Percentiles rank a stretch among this genome's conserved stretches.
Evolutionary conservation across 2,113 vertebrate species (phyloP).

Genomic region (Pseudopodoces humilis): DNA sequence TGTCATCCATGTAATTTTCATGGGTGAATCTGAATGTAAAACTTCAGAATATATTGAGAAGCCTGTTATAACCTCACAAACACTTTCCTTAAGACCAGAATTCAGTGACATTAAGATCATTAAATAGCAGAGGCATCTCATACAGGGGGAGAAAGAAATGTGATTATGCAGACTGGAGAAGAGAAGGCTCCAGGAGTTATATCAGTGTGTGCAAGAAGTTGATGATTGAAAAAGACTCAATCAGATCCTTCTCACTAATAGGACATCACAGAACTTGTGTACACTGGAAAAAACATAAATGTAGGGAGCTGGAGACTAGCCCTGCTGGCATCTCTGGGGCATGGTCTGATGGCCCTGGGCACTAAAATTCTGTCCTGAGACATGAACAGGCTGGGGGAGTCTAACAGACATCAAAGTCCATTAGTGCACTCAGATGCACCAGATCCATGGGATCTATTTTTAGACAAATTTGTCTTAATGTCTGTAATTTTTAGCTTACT

Average conservation of each 20-base stretch:
- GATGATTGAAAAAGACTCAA: neutral
- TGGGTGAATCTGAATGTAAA: rapidly evolving
- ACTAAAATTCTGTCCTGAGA: neutral
- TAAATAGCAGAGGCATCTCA: neutral
- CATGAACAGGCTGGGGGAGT: rapidly evolving
- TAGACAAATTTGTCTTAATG: neutral
- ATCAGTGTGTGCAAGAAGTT: neutral
- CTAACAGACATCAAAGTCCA: neutral
- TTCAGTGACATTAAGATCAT: neutral
- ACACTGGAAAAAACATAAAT: neutral
- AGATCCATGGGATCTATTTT: neutral
- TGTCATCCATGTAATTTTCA: neutral
- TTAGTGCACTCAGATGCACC: neutral
- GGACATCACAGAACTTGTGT: neutral
- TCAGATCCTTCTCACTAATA: neutral
- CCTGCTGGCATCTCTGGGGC: neutral
- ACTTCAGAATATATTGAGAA: neutral
- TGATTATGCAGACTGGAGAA: neutral
- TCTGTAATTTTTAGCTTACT: neutral
- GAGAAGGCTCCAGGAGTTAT: neutral
- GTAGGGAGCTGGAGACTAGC: rapidly evolving
- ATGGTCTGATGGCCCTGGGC: rapidly evolving
- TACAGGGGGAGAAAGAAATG: neutral
- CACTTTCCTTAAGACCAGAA: neutral
- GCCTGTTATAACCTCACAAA: neutral